Conservation (phyloP, 2,888 invertebrate genomes). For the Minunthozetes semirufus region DNA sequence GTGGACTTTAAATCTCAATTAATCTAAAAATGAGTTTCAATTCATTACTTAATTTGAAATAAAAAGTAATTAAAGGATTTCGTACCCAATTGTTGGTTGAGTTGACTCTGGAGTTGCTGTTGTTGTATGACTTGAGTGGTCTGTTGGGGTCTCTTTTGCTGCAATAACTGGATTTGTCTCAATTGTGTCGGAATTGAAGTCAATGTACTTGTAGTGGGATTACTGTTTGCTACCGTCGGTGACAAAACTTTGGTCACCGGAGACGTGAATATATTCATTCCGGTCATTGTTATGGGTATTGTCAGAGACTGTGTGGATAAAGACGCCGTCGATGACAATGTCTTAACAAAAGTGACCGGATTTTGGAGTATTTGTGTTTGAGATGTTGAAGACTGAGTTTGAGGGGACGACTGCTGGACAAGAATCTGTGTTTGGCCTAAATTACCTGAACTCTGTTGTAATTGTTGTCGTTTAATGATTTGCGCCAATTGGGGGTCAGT, state of each 20-base stretch:
- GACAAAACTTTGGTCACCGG: conserved; percentile 14
- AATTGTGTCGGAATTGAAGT: conserved; percentile 21
- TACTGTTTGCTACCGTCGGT: conserved; percentile 14
- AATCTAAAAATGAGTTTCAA: conserved; percentile 1
- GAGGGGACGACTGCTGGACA: conserved; percentile 38
- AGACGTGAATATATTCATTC: conserved; percentile 45
- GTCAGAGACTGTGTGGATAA: conserved; percentile 50
- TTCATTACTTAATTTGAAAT: not conserved
- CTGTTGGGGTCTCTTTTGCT: conserved; percentile 31
- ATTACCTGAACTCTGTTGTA: conserved; percentile 24
- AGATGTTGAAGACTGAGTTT: conserved; percentile 34
- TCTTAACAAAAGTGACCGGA: conserved; percentile 60
- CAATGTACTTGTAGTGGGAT: conserved; percentile 13
- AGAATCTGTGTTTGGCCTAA: conserved; percentile 34
- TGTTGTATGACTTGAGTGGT: conserved; percentile 15
- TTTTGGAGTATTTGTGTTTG: conserved; percentile 43
- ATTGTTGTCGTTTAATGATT: conserved; percentile 39
- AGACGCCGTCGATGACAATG: conserved; percentile 51
- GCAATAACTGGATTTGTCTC: conserved; percentile 32
- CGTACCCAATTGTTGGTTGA: conserved; percentile 33
- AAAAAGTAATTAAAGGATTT: not conserved
- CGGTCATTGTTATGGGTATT: conserved; percentile 51
- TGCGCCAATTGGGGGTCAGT: conserved; percentile 41
- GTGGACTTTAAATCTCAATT: not conserved
- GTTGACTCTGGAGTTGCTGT: conserved; percentile 34